A percentile compares a stretch with the other conserved stretches of the same genome.
Conservation (phyloP, 2,797 vertebrate species). For the Harpagifer antarcticus region DNA sequence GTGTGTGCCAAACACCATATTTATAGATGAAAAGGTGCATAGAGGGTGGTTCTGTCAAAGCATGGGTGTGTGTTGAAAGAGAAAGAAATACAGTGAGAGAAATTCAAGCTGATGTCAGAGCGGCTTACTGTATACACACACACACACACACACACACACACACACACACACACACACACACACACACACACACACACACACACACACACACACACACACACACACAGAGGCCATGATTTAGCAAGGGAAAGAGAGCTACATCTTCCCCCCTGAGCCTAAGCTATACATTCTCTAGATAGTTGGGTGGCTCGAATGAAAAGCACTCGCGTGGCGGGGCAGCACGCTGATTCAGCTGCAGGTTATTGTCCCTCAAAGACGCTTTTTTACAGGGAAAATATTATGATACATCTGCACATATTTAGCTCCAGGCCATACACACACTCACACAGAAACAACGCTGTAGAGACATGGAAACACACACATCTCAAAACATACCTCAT, state of each 20-base stretch:
- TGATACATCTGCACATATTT: conserved; percentile 88
- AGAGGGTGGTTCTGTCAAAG: conserved; percentile 22
- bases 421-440: conserved; percentile 58
- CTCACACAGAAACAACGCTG: conserved; percentile 24
- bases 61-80: conserved; percentile 12
- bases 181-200: background rate
- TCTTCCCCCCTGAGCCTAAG: conserved; percentile 31
- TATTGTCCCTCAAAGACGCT: conserved; percentile 84
- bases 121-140: background rate
- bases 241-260: background rate
- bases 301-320: conserved; percentile 68
- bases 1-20: background rate
- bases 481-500: conserved; percentile 39
- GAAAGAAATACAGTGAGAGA: background rate
- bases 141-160: background rate
- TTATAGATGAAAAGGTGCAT: conserved; percentile 25
- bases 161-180: background rate
- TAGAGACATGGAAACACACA: conserved; percentile 1
- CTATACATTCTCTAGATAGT: conserved; percentile 67
- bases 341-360: conserved; percentile 87
- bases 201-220: background rate
- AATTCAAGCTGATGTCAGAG: conserved; percentile 2
- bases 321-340: conserved; percentile 75
- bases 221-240: background rate
- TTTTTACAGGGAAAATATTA: conserved; percentile 86